Percentiles rank a stretch among this genome's conserved stretches.
Evolutionary conservation across 2,888 invertebrate genomes (phyloP).

Genomic region (Eilema caniola): DNA sequence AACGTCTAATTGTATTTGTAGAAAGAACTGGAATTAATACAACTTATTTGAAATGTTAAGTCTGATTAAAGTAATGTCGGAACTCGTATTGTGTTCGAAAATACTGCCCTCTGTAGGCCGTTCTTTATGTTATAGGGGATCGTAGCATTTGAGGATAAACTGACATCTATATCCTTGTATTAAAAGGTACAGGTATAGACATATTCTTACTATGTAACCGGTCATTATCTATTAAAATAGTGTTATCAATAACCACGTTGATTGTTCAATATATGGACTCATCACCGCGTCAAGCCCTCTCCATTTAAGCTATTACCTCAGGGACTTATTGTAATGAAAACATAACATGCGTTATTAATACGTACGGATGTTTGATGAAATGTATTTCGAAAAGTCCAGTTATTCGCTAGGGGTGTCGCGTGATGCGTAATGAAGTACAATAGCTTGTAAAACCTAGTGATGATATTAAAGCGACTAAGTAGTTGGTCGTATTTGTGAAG

Average conservation of each 20-base stretch:
- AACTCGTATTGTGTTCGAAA: no score
- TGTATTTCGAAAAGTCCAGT: conserved; percentile 8
- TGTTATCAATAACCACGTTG: background rate
- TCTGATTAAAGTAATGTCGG: no score
- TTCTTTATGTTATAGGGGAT: no score
- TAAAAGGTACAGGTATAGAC: no score
- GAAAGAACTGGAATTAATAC: no score
- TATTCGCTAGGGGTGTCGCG: conserved; percentile 13
- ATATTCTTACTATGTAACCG: no score
- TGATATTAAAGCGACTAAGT: conserved; percentile 12
- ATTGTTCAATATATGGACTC: background rate
- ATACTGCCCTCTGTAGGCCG: no score
- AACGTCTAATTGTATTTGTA: background rate
- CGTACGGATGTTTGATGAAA: background rate
- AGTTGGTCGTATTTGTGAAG: conserved; percentile 13
- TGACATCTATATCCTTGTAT: no score
- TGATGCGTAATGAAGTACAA: conserved; percentile 15
- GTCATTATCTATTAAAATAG: no score
- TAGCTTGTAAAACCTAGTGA: conserved; percentile 13
- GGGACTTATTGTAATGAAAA: conserved; percentile 3
- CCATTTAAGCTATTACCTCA: background rate
- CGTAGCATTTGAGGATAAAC: no score
- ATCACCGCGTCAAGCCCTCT: background rate
- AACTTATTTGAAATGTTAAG: no score
- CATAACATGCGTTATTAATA: background rate